These are phyloP conservation scores for Charina bottae DNA, from an alignment of 2,113 vertebrate species.

Conservation along the genomic window DNA sequence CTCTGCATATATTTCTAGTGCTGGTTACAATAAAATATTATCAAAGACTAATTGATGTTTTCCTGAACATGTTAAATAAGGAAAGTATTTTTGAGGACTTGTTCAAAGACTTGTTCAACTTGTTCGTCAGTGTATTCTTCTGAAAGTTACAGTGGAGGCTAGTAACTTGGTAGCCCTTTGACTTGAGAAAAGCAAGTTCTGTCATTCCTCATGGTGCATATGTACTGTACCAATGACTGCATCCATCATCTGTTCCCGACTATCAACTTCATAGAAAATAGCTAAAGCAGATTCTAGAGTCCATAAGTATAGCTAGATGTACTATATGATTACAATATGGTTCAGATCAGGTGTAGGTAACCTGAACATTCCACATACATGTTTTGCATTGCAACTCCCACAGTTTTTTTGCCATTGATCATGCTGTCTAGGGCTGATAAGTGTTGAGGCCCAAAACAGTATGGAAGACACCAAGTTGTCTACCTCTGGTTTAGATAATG, in stretches of 20 bases:
- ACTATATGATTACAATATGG: not conserved
- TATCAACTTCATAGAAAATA: not conserved
- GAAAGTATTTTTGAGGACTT: not conserved
- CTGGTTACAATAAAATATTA: slow-evolving; percentile 30
- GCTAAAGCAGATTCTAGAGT: not conserved
- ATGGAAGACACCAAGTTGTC: not conserved
- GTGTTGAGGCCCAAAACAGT: too few species aligned
- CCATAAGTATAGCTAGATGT: not conserved
- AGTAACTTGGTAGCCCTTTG: not conserved
- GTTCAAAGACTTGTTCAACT: not conserved
- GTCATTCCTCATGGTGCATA: not conserved
- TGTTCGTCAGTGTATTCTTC: not conserved
- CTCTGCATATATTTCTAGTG: not conserved
- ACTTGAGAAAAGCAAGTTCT: not conserved
- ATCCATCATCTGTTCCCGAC: not conserved
- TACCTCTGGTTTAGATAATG: not conserved
- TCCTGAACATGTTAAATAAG: not conserved
- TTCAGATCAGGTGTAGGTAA: not conserved
- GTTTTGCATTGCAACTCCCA: not conserved
- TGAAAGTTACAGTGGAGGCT: not conserved
- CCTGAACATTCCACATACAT: not conserved
- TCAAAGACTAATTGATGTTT: not conserved
- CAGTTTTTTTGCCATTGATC: not conserved
- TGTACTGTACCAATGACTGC: not conserved
- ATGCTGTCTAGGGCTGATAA: not conserved